Evolutionary conservation across 2,797 vertebrate genomes (phyloP), one percentile per base, ranked within the genome.

Genomic region (Anisognathus igniventris): DNA sequence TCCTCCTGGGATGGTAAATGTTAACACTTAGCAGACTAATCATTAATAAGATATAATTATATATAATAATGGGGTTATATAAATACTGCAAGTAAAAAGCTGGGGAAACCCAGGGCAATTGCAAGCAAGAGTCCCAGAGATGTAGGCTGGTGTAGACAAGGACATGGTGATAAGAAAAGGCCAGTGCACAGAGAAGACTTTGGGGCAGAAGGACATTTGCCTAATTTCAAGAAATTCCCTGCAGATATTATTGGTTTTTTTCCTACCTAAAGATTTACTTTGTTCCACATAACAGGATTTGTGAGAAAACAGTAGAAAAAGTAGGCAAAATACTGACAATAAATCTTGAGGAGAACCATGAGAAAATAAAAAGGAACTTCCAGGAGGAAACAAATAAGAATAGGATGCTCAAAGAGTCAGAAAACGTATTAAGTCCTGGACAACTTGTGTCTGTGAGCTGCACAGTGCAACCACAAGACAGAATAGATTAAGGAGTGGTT

Each of bases 1-100:
- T 39, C 56, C 58, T 93, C 39, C 60, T 90, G 31, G 75, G 87
- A 93, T 88, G 48, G 51, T 67, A 80, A 94, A 91, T 54, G 74
- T 90, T 95, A 96, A 83, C 91, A 94, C 42, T 72, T 95, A 94
- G 39, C 25, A 88, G 62, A 85, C 81, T 57, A 71, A 86, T 90
- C 35, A 91, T 91, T 93, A 96, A 85, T 90, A 91, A 57, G 27
- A 83, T 77, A 71, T 86, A 94, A 96, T 96, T 95, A 84, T 64
- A 44, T 64, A 37, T 95, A 93, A 94, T 94, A 88, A 91, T 66
- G 45, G 44, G 53, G 7, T 85, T 95, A 42, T 73, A 82, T 45
- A 95, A 96, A 79, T 60, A 61, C 74, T 86, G 45, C 44, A 88
- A 94, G 80, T 78, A 95, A 88, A 90, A 86, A 89, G 14, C 66